A percentile compares a stretch with the other conserved stretches of the same genome.
Evolutionary conservation across 2,888 invertebrate species (phyloP).

Genomic region (Pegoplata infirma): DNA sequence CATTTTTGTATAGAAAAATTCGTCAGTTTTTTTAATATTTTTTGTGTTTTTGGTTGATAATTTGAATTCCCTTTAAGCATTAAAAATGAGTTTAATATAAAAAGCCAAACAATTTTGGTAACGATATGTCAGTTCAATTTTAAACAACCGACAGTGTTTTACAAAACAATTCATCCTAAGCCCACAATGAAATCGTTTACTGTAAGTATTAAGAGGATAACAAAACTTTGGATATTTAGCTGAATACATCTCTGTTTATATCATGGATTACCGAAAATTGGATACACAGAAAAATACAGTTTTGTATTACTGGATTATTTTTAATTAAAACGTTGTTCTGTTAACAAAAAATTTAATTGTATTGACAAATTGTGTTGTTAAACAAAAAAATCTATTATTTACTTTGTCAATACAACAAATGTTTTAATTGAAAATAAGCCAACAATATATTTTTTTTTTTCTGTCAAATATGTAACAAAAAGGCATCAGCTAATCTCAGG

Average conservation of each 20-base stretch:
- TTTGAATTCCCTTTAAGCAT: conserved; percentile 26
- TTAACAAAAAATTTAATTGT: too few relatives aligned
- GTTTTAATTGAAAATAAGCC: too few relatives aligned
- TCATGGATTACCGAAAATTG: conserved; percentile 4
- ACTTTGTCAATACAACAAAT: too few relatives aligned
- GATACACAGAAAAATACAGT: background rate
- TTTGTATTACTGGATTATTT: too few relatives aligned
- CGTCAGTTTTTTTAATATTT: conserved; percentile 16
- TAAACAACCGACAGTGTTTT: conserved; percentile 77
- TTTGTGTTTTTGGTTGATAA: conserved; percentile 25
- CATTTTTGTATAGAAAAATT: conserved; percentile 24
- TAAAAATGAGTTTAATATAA: conserved; percentile 72
- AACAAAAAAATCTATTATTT: too few relatives aligned
- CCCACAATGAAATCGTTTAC: conserved; percentile 78
- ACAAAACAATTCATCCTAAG: conserved; percentile 71
- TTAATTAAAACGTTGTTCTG: too few relatives aligned
- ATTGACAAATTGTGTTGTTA: too few relatives aligned
- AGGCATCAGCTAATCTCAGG: background rate
- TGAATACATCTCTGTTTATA: background rate
- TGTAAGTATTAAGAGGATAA: conserved; percentile 73
- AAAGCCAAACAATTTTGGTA: conserved; percentile 72
- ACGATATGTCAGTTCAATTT: conserved; percentile 78
- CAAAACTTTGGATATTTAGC: conserved; percentile 9
- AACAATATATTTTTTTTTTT: too few relatives aligned
- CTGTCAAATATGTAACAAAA: too few relatives aligned